Evolutionary conservation across 2,797 vertebrate species (phyloP).

Genomic region (Epinephelus malabaricus): DNA sequence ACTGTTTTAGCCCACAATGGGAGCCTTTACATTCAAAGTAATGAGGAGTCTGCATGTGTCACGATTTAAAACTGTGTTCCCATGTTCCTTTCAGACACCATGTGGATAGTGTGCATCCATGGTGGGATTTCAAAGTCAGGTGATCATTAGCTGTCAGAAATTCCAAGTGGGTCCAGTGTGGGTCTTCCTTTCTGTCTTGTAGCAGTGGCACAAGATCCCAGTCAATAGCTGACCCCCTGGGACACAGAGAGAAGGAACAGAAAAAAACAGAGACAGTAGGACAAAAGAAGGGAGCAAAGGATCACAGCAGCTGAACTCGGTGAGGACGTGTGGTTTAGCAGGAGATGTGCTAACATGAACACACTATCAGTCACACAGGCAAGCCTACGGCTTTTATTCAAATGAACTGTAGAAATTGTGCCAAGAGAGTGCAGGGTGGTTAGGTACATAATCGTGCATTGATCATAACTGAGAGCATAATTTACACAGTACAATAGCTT

Average conservation of each 20-base stretch:
- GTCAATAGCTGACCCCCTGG: background rate
- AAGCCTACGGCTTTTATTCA: too few species aligned
- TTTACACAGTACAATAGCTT: too few species aligned
- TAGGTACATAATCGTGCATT: too few species aligned
- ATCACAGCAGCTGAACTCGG: background rate
- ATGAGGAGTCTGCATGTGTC: background rate
- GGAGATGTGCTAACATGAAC: too few species aligned
- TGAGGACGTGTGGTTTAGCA: background rate
- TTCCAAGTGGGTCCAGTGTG: background rate
- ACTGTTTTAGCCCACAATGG: background rate
- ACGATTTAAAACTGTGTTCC: background rate
- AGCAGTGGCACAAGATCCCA: background rate
- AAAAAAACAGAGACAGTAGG: background rate
- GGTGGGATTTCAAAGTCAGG: background rate
- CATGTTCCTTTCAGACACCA: background rate
- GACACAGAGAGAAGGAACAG: background rate
- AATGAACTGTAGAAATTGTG: too few species aligned
- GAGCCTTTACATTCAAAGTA: constrained; percentile 7
- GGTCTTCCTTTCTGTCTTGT: constrained; percentile 7
- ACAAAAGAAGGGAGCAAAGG: background rate
- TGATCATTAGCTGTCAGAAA: background rate
- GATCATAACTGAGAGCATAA: too few species aligned
- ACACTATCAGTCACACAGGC: too few species aligned
- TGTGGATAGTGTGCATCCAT: background rate
- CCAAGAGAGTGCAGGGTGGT: too few species aligned